Conservation (phyloP, 2,888 invertebrate genomes). For the Drosophila lacicola region DNA sequence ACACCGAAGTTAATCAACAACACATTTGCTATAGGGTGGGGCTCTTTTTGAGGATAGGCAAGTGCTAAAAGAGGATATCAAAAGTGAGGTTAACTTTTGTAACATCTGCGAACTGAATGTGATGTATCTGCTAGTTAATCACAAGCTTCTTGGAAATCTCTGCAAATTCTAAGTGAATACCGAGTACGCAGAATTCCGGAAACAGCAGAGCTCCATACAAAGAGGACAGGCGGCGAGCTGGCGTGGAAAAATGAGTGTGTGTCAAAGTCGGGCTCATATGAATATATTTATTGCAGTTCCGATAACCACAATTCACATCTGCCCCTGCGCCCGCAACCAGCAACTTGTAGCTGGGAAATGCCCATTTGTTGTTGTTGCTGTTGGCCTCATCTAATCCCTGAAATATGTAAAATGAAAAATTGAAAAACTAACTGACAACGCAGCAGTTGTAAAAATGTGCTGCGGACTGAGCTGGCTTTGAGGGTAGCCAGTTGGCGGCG, state of each 20-base stretch:
- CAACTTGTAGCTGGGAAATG: constrained; percentile 26
- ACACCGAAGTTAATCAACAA: too few species aligned
- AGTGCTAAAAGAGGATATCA: too few species aligned
- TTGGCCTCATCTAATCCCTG: constrained; percentile 56
- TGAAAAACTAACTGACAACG: constrained; percentile 64
- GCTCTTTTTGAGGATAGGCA: too few species aligned
- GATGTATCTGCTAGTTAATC: too few species aligned
- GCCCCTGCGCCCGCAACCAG: constrained; percentile 3
- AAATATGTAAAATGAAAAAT: constrained; percentile 76
- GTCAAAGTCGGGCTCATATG: constrained; percentile 27
- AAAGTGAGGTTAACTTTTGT: too few species aligned
- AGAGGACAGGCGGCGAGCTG: not conserved
- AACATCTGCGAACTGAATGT: too few species aligned
- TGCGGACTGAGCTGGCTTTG: not conserved
- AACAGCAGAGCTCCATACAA: not conserved
- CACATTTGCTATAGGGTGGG: too few species aligned
- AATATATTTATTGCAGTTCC: constrained; percentile 61
- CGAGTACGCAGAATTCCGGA: too few species aligned
- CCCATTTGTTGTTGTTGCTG: not conserved
- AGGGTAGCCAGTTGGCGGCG: constrained; percentile 3
- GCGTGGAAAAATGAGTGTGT: not conserved
- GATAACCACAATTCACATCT: constrained; percentile 21
- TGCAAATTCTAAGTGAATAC: too few species aligned
- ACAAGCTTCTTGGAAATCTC: too few species aligned
- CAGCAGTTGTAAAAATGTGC: constrained; percentile 66